phyloP scores from a whole-genome alignment of 2,888 invertebrate genomes.

The Hirtodrosophila alboralis region DNA sequence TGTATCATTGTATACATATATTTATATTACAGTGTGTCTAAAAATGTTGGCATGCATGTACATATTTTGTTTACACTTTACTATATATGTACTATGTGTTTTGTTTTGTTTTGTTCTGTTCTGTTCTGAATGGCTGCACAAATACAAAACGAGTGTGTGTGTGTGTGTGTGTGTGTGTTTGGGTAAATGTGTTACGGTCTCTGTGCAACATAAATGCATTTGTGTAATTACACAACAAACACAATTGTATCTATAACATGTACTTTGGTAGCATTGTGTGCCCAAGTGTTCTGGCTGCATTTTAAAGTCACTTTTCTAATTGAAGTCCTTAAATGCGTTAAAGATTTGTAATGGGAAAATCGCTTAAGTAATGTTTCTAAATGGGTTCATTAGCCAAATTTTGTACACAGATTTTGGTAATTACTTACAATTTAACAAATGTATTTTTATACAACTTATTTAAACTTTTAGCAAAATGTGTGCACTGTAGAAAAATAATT shows the following conservation, averaged over 20 bases:
- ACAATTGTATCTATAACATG: conserved; percentile 63
- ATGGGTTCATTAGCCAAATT: conserved; percentile 47
- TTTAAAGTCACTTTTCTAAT: conserved; percentile 52
- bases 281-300: conserved; percentile 12
- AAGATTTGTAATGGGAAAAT: conserved; percentile 40
- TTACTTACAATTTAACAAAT: not conserved
- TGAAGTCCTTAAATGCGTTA: conserved; percentile 64
- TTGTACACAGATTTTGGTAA: conserved; percentile 11
- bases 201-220: conserved; percentile 73
- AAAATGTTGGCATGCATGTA: conserved; percentile 61
- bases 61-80: conserved; percentile 68
- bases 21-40: conserved; percentile 1
- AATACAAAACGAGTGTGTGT: conserved; percentile 72
- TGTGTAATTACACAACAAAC: conserved; percentile 73
- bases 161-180: conserved; percentile 9
- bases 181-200: conserved; percentile 35
- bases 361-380: conserved; percentile 48
- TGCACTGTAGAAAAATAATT: not conserved
- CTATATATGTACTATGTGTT: conserved; percentile 56
- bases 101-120: conserved; percentile 55
- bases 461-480: conserved; percentile 3
- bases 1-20: conserved; percentile 3
- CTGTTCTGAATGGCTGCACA: conserved; percentile 75
- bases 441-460: conserved; percentile 11
- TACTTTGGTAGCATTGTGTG: conserved; percentile 48